Evolutionary conservation across 2,797 vertebrate genomes (phyloP).

Genomic region (Allobates femoralis): DNA sequence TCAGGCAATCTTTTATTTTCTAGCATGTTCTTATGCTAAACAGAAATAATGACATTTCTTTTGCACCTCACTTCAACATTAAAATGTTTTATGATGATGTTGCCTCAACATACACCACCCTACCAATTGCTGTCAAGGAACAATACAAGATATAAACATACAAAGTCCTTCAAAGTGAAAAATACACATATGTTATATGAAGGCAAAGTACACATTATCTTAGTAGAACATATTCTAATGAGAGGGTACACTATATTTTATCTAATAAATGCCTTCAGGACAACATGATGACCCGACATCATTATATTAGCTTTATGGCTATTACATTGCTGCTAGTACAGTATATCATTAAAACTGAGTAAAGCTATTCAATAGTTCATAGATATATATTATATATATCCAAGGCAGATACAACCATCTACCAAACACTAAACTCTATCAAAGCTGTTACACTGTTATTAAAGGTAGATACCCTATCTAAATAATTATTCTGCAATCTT

Average conservation of each 20-base stretch:
- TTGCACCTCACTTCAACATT: constrained; percentile 16
- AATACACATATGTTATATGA: constrained; percentile 9
- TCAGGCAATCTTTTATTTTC: constrained; percentile 40
- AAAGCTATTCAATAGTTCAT: constrained; percentile 50
- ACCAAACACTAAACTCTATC: constrained; percentile 39
- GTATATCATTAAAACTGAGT: constrained; percentile 47
- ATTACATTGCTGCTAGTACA: constrained; percentile 44
- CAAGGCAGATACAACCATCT: constrained; percentile 41
- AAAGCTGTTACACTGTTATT: constrained; percentile 9
- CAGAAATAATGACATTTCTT: constrained; percentile 14
- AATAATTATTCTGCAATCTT: not conserved
- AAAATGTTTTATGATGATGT: not conserved
- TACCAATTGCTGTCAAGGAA: not conserved
- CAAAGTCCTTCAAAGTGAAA: constrained; percentile 18
- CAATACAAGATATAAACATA: not conserved
- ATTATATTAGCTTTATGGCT: constrained; percentile 33
- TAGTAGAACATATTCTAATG: constrained; percentile 11
- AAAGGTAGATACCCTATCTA: not conserved
- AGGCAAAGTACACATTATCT: constrained; percentile 18
- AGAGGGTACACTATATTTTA: not conserved
- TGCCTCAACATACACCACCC: not conserved
- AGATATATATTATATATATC: constrained; percentile 26
- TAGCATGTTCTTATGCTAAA: constrained; percentile 34
- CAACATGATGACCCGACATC: constrained; percentile 34
- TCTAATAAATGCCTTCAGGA: constrained; percentile 23